Evolutionary conservation across 2,113 vertebrate genomes (phyloP).

Genomic region (Cathartes aura): DNA sequence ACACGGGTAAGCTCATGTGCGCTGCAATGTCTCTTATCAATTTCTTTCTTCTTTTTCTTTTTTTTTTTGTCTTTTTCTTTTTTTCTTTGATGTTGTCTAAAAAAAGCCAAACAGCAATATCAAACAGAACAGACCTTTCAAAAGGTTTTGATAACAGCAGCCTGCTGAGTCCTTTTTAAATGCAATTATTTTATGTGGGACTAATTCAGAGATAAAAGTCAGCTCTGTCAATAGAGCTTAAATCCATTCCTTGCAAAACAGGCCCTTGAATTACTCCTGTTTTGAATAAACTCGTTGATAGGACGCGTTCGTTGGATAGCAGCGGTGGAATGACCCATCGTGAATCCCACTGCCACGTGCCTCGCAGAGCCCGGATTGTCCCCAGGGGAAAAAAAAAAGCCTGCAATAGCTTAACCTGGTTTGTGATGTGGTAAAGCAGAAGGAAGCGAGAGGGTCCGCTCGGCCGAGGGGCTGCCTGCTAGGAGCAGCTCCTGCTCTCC

Average conservation of each 20-base stretch:
- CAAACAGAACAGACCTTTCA: not conserved
- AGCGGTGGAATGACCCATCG: not conserved
- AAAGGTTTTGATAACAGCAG: slow-evolving; percentile 14
- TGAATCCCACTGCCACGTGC: not conserved
- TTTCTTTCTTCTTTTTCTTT: not conserved
- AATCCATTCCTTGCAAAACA: not conserved
- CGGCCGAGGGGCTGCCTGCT: not conserved
- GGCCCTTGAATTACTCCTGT: not conserved
- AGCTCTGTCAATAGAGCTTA: not conserved
- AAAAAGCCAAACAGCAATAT: not conserved
- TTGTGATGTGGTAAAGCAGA: not conserved
- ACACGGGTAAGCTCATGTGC: not conserved
- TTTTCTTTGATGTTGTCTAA: not conserved
- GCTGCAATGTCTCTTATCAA: not conserved
- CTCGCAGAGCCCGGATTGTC: not conserved
- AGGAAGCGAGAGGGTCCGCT: not conserved
- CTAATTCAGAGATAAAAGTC: slow-evolving; percentile 31
- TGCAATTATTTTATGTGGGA: not conserved
- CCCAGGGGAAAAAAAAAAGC: not conserved
- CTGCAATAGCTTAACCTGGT: not conserved
- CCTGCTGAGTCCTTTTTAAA: slow-evolving; percentile 2
- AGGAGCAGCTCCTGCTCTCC: not conserved
- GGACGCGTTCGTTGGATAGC: rapidly evolving
- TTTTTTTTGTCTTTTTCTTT: not conserved
- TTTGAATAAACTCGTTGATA: not conserved